Evolutionary conservation across 2,113 vertebrate species (phyloP), one percentile per base, ranked within the genome.

Genomic region (Rhynchomys soricoides): DNA sequence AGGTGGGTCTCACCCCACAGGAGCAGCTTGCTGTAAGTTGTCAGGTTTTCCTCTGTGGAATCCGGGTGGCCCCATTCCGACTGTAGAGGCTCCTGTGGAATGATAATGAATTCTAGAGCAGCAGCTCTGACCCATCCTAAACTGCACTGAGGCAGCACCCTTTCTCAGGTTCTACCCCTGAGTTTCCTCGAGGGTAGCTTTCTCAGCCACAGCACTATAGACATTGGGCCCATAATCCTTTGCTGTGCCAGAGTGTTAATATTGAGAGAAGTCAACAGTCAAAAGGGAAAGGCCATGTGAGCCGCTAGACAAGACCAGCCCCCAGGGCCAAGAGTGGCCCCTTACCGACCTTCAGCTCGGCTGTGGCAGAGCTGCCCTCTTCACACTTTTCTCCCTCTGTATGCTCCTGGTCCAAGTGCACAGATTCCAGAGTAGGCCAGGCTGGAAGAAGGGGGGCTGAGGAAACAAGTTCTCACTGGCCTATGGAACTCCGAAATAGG

Each of bases 21-120:
- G 5, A 96, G 97, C 55, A 89, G 90, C 34, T 91, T 96, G 43
- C 55, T 43, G 83, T 95, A 95, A 85, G 26, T 89, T 77, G 68
- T 77, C 68, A 94, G 21, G 74, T 94, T 96, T 24, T 96, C 91
- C n/a, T 95, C 94, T 1, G 91, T 12, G 0, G 88, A 43, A 11
- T 89, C 78, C 57, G 50, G 29, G 8, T 78, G 89, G 34, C 50
- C 90, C 92, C 79, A 92, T n/a, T 90, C 92, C 13, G 73, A 57
- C 26, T 59, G 73, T 12, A 22, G 64, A 79, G 87, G 22, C 15
- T 79, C 78, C 57, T 93, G 90, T 3, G 55, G 70, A 43, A 91
- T 1, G 55, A 57, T 22, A 71, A 43, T 37, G 52, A 24, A n/a
- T 83, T 77, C 92, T 94, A 64, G 55, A 96, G 94, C 0, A 11